These are phyloP conservation scores for Pogonomyrmex californicus DNA, from an alignment of 1,140 invertebrate species.

Conservation along the genomic window DNA sequence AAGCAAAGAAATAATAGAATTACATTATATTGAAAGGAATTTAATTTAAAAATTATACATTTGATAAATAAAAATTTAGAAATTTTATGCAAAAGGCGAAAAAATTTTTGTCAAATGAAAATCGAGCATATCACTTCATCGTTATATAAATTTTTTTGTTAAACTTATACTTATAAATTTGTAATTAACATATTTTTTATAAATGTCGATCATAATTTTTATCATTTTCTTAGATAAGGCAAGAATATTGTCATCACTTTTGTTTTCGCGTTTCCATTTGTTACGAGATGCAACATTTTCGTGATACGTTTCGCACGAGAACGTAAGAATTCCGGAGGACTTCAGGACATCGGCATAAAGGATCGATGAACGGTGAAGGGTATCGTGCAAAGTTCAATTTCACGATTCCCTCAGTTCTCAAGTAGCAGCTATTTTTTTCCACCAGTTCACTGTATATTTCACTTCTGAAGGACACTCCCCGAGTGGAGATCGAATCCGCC, in stretches of 20 bases:
- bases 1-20: neutral
- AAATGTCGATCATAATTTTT: neutral
- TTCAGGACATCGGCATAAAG: neutral
- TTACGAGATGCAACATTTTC: neutral
- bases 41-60: neutral
- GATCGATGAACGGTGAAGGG: constrained; percentile 13
- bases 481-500: neutral
- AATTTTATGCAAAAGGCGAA: neutral
- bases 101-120: neutral
- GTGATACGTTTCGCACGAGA: neutral
- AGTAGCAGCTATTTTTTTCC: constrained; percentile 10
- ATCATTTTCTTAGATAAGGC: neutral
- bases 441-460: constrained; percentile 37
- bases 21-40: neutral
- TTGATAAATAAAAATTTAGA: neutral
- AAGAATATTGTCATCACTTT: neutral
- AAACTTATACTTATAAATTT: neutral
- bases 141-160: neutral
- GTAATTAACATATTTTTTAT: neutral
- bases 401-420: neutral
- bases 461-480: constrained; percentile 25
- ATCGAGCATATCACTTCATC: neutral
- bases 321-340: neutral
- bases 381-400: neutral
- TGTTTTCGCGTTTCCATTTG: neutral